Percentiles rank a stretch among this genome's conserved stretches.
Conservation (phyloP, 2,888 invertebrate species). For the Folsomia candida region DNA sequence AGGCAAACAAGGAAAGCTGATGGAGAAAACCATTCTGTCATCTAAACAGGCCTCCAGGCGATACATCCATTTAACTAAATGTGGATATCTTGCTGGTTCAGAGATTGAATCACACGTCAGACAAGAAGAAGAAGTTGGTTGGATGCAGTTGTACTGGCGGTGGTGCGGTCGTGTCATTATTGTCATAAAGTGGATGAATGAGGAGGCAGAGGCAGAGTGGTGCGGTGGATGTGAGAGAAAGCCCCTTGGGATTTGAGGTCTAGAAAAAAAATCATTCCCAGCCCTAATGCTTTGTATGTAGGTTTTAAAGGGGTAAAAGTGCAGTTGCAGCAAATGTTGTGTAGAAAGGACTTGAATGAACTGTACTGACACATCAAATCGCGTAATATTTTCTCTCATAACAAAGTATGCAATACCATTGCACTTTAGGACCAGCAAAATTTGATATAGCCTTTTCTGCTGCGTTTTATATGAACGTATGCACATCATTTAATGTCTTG, state of each 20-base stretch:
- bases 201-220: not conserved
- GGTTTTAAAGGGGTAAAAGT: not conserved
- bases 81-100: not conserved
- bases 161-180: too few relatives aligned
- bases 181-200: not conserved
- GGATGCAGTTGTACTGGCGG: not conserved
- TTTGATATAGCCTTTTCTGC: too few relatives aligned
- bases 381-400: not conserved
- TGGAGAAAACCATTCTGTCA: not conserved
- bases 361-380: not conserved
- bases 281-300: not conserved
- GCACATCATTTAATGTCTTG: not conserved
- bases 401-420: too few relatives aligned
- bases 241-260: slow-evolving; percentile 1
- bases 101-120: not conserved
- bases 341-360: not conserved
- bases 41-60: not conserved
- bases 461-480: not conserved
- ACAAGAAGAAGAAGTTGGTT: too few relatives aligned
- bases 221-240: too few relatives aligned
- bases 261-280: not conserved
- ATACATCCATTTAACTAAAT: not conserved
- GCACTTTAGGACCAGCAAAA: too few relatives aligned
- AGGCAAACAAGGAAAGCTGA: too few relatives aligned
- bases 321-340: not conserved